Evolutionary conservation across 1,140 invertebrate species (phyloP), one percentile per base, ranked within the genome.

Genomic region (Spodoptera litura): DNA sequence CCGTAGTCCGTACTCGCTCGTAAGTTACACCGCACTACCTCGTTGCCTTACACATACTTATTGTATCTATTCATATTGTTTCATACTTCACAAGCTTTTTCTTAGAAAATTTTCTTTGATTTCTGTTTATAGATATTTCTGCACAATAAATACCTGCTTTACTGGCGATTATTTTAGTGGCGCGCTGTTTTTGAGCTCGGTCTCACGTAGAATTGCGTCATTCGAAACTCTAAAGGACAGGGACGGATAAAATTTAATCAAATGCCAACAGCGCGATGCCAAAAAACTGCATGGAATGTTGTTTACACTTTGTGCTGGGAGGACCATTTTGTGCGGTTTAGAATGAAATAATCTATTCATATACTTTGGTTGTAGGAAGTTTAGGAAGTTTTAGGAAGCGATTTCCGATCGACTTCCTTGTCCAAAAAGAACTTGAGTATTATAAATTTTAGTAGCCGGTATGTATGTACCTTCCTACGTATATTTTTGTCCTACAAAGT

Each of bases 251-350:
- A 86, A 88, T 89, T 88, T 87, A 88, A 87, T 84, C 81, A 83
- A 84, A 81, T 82, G 20, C 78, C 68, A 76, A 56, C 52, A 53
- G 70, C 25, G 79, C 80, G 81, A 85, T 87, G 87, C 86, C 85
- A 88, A 92, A 92, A 91, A 88, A 83, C 86, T 79, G 86, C 71
- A 81, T 53, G 88, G 87, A 90, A 89, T 90, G 88, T 80, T 83
- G 87, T 90, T 88, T 87, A 83, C 79, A 66, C 78, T 64, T 38
- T 64, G 20, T 9, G 62, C 15, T 49, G 38, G 10, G 20, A 12
- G 2, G 35, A n/a, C 49, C 62, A 44, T 31, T 61, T 44, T 35
- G 38, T 64, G 13, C 35, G 61, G 27, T 35, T 44, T 38, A 49
- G 38, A 62, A 44, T 15, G 6, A 64, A 20, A 56, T 56, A 56